Evolutionary conservation across 2,888 invertebrate genomes (phyloP), one percentile per base, ranked within the genome.

Genomic region (Drosophila kuntzei): DNA sequence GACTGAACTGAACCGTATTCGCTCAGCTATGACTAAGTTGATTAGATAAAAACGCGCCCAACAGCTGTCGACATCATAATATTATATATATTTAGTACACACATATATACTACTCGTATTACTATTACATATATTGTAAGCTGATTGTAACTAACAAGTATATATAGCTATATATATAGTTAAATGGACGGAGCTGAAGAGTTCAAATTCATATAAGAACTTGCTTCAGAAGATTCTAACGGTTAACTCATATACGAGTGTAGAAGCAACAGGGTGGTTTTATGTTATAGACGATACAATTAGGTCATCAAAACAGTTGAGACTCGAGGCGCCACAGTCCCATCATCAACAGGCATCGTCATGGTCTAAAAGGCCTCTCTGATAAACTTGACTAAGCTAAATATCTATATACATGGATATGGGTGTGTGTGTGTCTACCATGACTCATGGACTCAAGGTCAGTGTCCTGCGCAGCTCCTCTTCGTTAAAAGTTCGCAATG

Each of bases 31-130:
- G 37, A 14, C 59, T 20, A 36, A 62, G 55, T 60, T 61, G 75
- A 76, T 75, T 76, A 76, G 75, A 75, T 75, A 76, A 73, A 74
- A 63, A 67, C 49, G 57, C 72, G 53, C 46, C 72, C 34, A 76
- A 68, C 72, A 72, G 75, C 75, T 76, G 75, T 49, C 76, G 53
- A 46, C 39, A 37, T 16, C 44, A 54, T 65, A 18, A 43, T 41
- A 20, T 11, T 62, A 39, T 25, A n/a, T n/a, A n/a, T n/a, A n/a
- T n/a, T n/a, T n/a, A n/a, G n/a, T n/a, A n/a, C n/a, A n/a, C n/a
- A 25, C 32, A 14, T 43, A 54, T 37, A 41, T 51, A 50, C 36
- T 2, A 44, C 39, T 18, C 36, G 29, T 46, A 12, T 36, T 68
- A 46, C 9, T 50, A 14, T 36, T 55, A 51, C 9, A 70, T 36